Percentiles rank a stretch among this genome's conserved stretches.
Evolutionary conservation across 2,113 vertebrate genomes (phyloP).

Genomic region (Empidonax alnorum): DNA sequence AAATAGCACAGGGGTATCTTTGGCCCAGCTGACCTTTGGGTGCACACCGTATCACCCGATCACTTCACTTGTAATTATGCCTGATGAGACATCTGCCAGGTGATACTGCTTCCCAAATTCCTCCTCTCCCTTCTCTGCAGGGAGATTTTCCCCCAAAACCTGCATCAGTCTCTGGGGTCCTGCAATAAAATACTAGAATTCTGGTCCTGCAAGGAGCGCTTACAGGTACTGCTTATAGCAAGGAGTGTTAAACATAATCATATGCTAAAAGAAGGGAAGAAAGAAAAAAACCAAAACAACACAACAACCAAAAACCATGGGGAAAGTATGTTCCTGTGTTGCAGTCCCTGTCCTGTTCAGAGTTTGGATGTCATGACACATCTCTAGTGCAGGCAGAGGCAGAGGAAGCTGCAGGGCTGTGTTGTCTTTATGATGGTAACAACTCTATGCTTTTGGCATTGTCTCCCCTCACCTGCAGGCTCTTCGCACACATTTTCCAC

Average conservation of each 20-base stretch:
- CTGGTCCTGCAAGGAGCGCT: rapidly evolving
- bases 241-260: not conserved
- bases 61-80: not conserved
- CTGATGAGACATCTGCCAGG: not conserved
- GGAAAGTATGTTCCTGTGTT: not conserved
- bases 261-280: not conserved
- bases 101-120: not conserved
- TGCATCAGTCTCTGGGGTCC: rapidly evolving
- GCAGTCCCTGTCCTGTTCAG: not conserved
- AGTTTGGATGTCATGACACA: rapidly evolving
- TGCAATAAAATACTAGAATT: too few relatives aligned
- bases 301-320: not conserved
- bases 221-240: not conserved
- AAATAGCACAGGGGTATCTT: not conserved
- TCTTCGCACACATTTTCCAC: not conserved
- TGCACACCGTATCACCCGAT: rapidly evolving
- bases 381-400: rapidly evolving
- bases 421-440: rapidly evolving
- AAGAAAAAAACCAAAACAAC: too few relatives aligned
- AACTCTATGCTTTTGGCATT: rapidly evolving
- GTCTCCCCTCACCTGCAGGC: too few relatives aligned
- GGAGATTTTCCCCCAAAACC: not conserved
- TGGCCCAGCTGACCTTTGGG: not conserved
- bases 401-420: rapidly evolving
- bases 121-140: rapidly evolving